Percentiles rank a stretch among this genome's conserved stretches.
phyloP scores from a whole-genome alignment of 2,888 invertebrate genomes.

The Tenthredo distinguenda region DNA sequence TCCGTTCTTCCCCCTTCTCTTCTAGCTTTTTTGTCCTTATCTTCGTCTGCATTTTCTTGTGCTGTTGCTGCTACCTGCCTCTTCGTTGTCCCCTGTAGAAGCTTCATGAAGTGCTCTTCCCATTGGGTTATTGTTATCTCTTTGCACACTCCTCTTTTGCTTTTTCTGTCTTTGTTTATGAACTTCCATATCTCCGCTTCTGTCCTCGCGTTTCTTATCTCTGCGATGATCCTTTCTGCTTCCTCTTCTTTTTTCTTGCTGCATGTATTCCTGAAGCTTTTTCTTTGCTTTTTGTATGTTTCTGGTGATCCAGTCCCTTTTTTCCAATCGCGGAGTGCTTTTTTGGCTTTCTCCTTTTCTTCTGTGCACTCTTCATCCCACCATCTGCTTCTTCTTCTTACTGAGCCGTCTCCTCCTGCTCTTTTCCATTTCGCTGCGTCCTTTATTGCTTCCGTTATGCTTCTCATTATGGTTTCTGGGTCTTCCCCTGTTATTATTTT shows the following conservation, averaged over 20 bases:
- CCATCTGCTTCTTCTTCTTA: conserved; percentile 19
- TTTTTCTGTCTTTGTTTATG: conserved; percentile 36
- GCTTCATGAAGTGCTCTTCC: conserved; percentile 33
- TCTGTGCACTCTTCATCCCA: conserved; percentile 11
- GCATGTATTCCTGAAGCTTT: background rate
- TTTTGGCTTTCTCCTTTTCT: background rate
- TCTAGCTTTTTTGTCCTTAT: background rate
- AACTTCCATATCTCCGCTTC: background rate
- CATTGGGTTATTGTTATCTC: conserved; percentile 8
- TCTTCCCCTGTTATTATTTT: background rate
- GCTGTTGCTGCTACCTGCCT: conserved; percentile 24
- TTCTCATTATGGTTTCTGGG: too few species aligned
- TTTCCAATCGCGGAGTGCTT: background rate
- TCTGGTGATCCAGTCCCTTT: background rate
- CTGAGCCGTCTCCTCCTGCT: background rate
- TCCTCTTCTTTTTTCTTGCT: background rate
- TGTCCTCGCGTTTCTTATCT: background rate
- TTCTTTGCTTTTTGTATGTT: background rate
- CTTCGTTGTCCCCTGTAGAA: conserved; percentile 40
- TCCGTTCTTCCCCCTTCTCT: background rate
- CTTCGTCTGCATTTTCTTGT: background rate
- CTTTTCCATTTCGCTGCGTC: background rate
- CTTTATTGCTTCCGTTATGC: too few species aligned
- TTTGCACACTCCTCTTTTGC: background rate
- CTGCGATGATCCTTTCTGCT: background rate